Conservation (phyloP, 2,888 invertebrate species). For the Dioctria rufipes region DNA sequence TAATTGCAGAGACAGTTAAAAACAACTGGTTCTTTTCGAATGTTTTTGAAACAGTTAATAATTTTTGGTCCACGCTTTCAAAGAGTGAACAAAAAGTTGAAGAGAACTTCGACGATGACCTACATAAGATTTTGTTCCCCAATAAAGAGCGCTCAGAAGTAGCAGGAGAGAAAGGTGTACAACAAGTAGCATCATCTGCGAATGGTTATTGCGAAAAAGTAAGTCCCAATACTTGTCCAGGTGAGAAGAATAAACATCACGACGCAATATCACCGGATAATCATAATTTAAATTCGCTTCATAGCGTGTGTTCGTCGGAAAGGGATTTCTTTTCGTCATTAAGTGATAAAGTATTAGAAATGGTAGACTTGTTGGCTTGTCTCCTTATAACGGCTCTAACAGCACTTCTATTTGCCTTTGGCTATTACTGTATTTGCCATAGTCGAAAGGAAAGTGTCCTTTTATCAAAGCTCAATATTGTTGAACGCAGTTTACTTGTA, state of each 20-base stretch:
- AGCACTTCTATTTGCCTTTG: constrained; percentile 81
- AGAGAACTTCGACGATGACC: constrained; percentile 60
- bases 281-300: not conserved
- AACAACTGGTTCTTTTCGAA: constrained; percentile 66
- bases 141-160: constrained; percentile 33
- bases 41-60: constrained; percentile 68
- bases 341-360: constrained; percentile 65
- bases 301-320: constrained; percentile 56
- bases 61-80: constrained; percentile 63
- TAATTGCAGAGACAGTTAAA: constrained; percentile 31
- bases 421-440: constrained; percentile 85
- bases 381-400: constrained; percentile 80
- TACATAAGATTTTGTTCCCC: constrained; percentile 65
- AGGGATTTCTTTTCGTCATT: constrained; percentile 63
- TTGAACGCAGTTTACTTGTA: constrained; percentile 77
- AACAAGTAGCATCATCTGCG: constrained; percentile 9
- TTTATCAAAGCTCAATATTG: constrained; percentile 78
- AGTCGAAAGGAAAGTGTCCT: constrained; percentile 80
- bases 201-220: constrained; percentile 64
- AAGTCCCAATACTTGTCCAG: constrained; percentile 62
- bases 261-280: not conserved
- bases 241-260: not conserved
- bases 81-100: constrained; percentile 2
- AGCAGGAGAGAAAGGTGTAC: not conserved
- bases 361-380: constrained; percentile 74